These are phyloP conservation scores for Mesaphorura yosii DNA, from an alignment of 1,140 invertebrate species.

Conservation along the genomic window DNA sequence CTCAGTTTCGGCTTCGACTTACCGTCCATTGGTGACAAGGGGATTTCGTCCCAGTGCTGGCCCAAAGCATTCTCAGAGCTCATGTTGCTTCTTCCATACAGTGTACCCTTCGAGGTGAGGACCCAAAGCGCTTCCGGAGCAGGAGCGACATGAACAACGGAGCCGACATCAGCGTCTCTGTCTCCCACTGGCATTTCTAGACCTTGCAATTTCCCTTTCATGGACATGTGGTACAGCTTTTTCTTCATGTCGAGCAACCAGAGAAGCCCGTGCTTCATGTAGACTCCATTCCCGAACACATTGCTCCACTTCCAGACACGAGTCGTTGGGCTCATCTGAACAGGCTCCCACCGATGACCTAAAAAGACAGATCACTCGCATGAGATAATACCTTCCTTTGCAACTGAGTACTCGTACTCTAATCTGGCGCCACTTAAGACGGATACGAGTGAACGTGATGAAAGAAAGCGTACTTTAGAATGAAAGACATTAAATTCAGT, in stretches of 20 bases:
- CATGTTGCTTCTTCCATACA: constrained; percentile 41
- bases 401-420: no score
- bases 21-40: constrained; percentile 40
- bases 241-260: constrained; percentile 39
- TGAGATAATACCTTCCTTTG: constrained; percentile 23
- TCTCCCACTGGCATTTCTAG: not conserved
- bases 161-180: not conserved
- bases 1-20: no score
- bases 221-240: constrained; percentile 37
- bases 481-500: no score
- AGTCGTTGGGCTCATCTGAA: constrained; percentile 24
- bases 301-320: constrained; percentile 34
- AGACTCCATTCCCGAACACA: constrained; percentile 37
- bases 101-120: constrained; percentile 36
- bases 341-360: constrained; percentile 40
- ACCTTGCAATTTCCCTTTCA: constrained; percentile 14
- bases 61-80: constrained; percentile 36
- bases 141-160: constrained; percentile 36
- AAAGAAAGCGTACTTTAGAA: no score
- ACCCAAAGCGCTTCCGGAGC: constrained; percentile 41
- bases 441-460: no score
- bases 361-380: constrained; percentile 1
- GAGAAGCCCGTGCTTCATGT: constrained; percentile 37
- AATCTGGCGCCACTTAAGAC: no score
- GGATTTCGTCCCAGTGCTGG: constrained; percentile 38